phyloP scores from a whole-genome alignment of 2,797 vertebrate genomes.

The Echeneis naucrates region DNA sequence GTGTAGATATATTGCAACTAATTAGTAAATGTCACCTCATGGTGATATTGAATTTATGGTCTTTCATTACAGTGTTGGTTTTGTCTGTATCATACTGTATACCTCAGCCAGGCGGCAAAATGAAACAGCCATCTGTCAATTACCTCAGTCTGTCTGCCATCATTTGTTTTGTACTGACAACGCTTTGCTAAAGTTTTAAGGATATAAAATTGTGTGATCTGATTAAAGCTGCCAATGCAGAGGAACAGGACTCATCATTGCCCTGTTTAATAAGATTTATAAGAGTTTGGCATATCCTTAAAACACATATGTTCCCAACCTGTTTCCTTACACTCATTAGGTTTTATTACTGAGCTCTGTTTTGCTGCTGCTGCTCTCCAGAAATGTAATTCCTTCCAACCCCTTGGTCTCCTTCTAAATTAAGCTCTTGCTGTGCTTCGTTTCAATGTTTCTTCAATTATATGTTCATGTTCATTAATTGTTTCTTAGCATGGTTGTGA shows the following conservation, averaged over 20 bases:
- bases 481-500: not conserved
- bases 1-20: constrained; percentile 5
- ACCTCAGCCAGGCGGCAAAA: constrained; percentile 6
- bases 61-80: not conserved
- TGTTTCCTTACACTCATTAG: not conserved
- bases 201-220: not conserved
- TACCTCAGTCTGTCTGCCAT: not conserved
- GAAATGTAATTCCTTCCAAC: constrained; percentile 2
- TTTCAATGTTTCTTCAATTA: not conserved
- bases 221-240: not conserved
- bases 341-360: not conserved
- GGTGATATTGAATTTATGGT: not conserved
- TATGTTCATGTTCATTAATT: not conserved
- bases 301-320: not conserved
- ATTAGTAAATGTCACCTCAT: not conserved
- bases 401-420: not conserved
- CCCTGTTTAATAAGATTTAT: not conserved
- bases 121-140: constrained; percentile 1
- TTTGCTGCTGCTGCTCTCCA: not conserved
- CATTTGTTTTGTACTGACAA: not conserved
- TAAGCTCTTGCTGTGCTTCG: constrained; percentile 6
- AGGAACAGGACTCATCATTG: not conserved
- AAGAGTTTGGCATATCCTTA: too few relatives aligned
- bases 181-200: not conserved
- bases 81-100: not conserved